Conservation (phyloP, 2,113 vertebrate species). For the Myrmecobius fasciatus region DNA sequence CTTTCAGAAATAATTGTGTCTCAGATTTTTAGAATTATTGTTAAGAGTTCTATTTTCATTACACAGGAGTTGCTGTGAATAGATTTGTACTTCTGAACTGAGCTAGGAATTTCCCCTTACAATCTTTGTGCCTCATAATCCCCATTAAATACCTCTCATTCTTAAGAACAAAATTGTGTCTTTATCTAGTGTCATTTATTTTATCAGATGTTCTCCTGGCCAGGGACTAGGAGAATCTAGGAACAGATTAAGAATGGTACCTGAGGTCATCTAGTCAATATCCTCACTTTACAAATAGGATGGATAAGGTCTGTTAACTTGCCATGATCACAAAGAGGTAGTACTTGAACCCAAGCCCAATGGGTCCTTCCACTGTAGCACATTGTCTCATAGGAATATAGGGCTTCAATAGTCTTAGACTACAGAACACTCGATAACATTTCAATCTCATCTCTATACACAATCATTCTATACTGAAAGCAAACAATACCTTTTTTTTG, state of each 20-base stretch:
- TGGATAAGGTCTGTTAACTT: neutral
- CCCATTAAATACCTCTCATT: neutral
- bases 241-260: neutral
- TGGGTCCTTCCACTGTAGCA: neutral
- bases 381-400: neutral
- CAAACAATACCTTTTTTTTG: neutral
- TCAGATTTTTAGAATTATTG: neutral
- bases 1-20: neutral
- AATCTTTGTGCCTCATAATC: neutral
- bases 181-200: neutral
- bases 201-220: neutral
- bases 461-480: neutral
- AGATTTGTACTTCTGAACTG: neutral
- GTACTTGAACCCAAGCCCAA: neutral
- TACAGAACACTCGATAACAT: neutral
- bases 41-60: neutral
- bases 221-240: no score
- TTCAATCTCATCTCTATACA: neutral
- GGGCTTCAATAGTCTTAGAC: no score
- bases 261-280: neutral
- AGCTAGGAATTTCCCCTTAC: neutral
- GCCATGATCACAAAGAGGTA: neutral
- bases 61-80: neutral
- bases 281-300: neutral
- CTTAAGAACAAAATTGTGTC: neutral